Evolutionary conservation across 2,113 vertebrate genomes (phyloP).

Genomic region (Tamias sibiricus): DNA sequence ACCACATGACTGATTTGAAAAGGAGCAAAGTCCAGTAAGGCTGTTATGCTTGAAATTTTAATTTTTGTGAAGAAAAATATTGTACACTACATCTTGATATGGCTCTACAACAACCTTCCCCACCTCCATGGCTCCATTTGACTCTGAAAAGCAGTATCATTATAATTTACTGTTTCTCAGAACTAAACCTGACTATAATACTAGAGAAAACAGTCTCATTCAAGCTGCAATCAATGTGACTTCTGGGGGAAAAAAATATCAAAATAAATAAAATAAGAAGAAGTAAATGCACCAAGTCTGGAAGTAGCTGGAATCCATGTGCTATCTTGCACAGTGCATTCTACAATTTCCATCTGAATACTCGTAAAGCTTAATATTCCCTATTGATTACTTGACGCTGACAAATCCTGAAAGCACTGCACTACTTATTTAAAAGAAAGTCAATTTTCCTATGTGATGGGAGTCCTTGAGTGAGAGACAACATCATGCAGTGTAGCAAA

Average conservation of each 20-base stretch:
- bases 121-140: no score
- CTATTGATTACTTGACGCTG: conserved; percentile 68
- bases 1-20: not conserved
- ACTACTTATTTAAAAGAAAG: conserved; percentile 5
- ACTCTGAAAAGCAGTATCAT: not conserved
- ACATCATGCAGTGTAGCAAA: not conserved
- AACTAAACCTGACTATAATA: not conserved
- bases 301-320: not conserved
- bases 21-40: not conserved
- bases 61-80: not conserved
- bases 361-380: conserved; percentile 54
- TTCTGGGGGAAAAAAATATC: not conserved
- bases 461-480: conserved; percentile 52
- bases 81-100: not conserved
- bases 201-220: not conserved
- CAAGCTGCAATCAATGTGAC: not conserved
- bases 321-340: rapidly evolving
- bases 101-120: not conserved
- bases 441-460: conserved; percentile 41
- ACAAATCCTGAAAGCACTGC: conserved; percentile 57
- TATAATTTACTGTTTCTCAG: not conserved
- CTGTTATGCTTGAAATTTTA: not conserved
- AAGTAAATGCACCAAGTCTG: not conserved
- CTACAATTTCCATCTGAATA: conserved; percentile 62
- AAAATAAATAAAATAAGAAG: not conserved